Base-by-base conservation (phyloP, 2,113 vertebrate genomes). In the Oncorhynchus kisutch region DNA sequence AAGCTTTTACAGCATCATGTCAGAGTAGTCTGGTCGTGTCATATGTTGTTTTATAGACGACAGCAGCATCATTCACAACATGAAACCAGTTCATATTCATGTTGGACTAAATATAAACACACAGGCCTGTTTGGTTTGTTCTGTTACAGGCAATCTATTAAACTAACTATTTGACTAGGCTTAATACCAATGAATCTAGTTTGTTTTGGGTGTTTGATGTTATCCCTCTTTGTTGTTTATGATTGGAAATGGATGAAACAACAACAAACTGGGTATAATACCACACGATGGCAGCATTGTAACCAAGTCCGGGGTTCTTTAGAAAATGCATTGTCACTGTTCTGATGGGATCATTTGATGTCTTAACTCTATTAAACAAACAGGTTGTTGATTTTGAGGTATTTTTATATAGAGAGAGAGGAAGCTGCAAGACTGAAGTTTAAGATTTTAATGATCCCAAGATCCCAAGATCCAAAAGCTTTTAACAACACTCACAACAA, bases 231-330 rank as follows among this genome's bases (percentile, higher is more conserved):
- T 24, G 34, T 48, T 70, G 68, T 70, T 70, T 70, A 49, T 22
- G 24, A 48, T 9, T 49, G 39, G 4, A 70, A 70, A 70, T 48
- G 39, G 39, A 13, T 24, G 39, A 20, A 9, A n/a, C 34, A 27
- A 67, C 16, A 11, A 67, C 31, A 27, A 67, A 29, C 4, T 1
- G 22, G 11, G 20, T 18, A 0, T 24, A 6, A 12, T 31, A 22
- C 68, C 68, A 70, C 68, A 18, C 20, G 68, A 16, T 70, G 68
- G 68, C 68, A 70, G 34, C 68, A 45, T 70, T 70, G 68, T 24
- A 45, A 22, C 20, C 20, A 14, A 48, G 1, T 18, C 12, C 51
- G 3, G 8, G 8, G 66, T 49, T 57, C 9, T n/a, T n/a, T 0
- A 31, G n/a, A 45, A 68, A 68, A 11, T 70, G 68, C 68, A 49